phyloP scores from a whole-genome alignment of 1,140 invertebrate species.

The Anthonomus grandis region DNA sequence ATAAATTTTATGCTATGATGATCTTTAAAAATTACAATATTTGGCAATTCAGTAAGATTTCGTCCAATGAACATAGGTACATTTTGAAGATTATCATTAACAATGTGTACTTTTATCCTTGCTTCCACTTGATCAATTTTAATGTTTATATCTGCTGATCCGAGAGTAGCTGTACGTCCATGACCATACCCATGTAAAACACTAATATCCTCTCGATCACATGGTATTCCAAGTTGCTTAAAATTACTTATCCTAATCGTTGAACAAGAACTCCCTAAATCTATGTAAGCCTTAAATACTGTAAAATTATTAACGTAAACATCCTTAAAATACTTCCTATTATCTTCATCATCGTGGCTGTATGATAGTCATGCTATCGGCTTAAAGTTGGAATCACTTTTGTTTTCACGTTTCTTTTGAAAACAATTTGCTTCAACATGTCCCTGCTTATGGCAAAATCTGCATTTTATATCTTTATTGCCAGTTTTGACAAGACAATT shows the following conservation, averaged over 20 bases:
- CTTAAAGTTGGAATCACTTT: too few relatives aligned
- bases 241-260: background rate
- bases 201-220: background rate
- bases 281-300: constrained; percentile 16
- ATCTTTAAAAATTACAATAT: constrained; percentile 10
- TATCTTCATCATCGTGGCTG: background rate
- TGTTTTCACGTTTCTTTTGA: background rate
- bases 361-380: background rate
- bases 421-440: background rate
- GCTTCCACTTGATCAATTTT: constrained; percentile 8
- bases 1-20: constrained; percentile 5
- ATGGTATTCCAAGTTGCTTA: background rate
- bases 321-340: constrained; percentile 7
- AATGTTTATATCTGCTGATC: background rate
- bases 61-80: constrained; percentile 8
- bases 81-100: constrained; percentile 9
- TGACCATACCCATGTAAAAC: constrained; percentile 11
- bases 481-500: background rate
- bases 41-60: constrained; percentile 13
- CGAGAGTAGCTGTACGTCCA: constrained; percentile 1
- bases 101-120: background rate
- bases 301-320: background rate
- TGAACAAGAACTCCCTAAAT: constrained; percentile 17
- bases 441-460: background rate
- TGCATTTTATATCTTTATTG: background rate